A percentile compares a stretch with the other conserved stretches of the same genome.
Evolutionary conservation across 1,140 invertebrate genomes (phyloP).

Genomic region (Augochlora pura): DNA sequence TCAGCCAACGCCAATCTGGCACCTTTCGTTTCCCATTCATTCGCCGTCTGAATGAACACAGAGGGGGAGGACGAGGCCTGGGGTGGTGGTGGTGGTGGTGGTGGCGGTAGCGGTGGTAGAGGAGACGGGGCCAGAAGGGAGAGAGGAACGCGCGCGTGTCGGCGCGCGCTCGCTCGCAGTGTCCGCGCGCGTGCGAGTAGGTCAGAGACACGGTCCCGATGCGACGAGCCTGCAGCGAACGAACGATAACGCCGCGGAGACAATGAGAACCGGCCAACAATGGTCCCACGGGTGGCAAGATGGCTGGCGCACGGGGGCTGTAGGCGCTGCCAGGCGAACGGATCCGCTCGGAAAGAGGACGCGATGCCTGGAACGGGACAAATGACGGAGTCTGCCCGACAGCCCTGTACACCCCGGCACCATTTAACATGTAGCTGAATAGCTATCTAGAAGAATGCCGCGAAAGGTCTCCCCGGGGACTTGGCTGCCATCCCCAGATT

Average conservation of each 20-base stretch:
- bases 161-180: neutral
- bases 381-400: slow-evolving; percentile 66
- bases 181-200: slow-evolving; percentile 32
- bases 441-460: slow-evolving; percentile 65
- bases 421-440: slow-evolving; percentile 71
- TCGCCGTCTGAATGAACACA: slow-evolving; percentile 32
- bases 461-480: slow-evolving; percentile 31
- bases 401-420: slow-evolving; percentile 45
- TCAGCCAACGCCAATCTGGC: slow-evolving; percentile 39
- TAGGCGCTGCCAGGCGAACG: slow-evolving; percentile 23
- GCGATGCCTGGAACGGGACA: slow-evolving; percentile 42
- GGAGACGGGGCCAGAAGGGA: neutral
- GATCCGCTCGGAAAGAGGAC: slow-evolving; percentile 45
- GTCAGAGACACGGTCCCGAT: slow-evolving; percentile 28
- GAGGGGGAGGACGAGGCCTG: neutral
- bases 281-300: slow-evolving; percentile 57
- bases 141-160: slow-evolving; percentile 6
- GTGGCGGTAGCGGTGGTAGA: neutral
- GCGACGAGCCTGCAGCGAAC: slow-evolving; percentile 10
- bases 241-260: slow-evolving; percentile 51
- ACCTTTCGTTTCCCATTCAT: slow-evolving; percentile 48
- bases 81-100: neutral
- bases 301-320: slow-evolving; percentile 49
- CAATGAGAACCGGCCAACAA: slow-evolving; percentile 61
- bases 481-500: slow-evolving; percentile 15